A percentile compares a stretch with the other conserved stretches of the same genome.
Evolutionary conservation across 2,797 vertebrate genomes (phyloP).

Genomic region (Enoplosus armatus): DNA sequence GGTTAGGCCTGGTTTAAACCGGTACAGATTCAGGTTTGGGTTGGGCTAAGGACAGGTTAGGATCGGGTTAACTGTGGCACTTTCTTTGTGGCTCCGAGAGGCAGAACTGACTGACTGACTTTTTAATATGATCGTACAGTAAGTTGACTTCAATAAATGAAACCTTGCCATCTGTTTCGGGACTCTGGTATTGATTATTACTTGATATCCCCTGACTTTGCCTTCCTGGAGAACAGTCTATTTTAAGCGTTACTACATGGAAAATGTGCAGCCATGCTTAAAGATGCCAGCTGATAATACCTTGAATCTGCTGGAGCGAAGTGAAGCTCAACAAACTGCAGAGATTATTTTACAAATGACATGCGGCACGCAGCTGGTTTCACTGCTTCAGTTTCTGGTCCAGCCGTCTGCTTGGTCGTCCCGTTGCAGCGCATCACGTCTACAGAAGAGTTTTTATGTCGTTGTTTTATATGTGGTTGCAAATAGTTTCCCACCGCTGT

Average conservation of each 20-base stretch:
- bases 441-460: background rate
- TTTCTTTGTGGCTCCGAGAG: too few species aligned
- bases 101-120: too few species aligned
- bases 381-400: conserved; percentile 25
- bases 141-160: background rate
- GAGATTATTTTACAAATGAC: conserved; percentile 31
- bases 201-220: background rate
- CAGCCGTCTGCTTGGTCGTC: conserved; percentile 4
- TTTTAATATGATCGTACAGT: background rate
- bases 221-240: conserved; percentile 32
- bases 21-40: background rate
- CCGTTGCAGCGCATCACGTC: conserved; percentile 19
- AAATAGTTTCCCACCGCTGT: conserved; percentile 5
- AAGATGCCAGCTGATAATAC: conserved; percentile 57
- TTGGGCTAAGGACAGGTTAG: too few species aligned
- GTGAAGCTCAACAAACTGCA: conserved; percentile 43
- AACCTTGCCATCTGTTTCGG: background rate
- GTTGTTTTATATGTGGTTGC: background rate
- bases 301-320: conserved; percentile 38
- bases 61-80: background rate
- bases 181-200: background rate
- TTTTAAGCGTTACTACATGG: conserved; percentile 26
- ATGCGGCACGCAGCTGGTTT: conserved; percentile 38
- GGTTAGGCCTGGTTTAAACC: too few species aligned
- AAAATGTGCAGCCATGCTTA: conserved; percentile 46